Evolutionary conservation across 92 coral and sea anemone genomes (phyloP), one percentile per base, ranked within the genome.

Genomic region (Isaurus tuberculatus): DNA sequence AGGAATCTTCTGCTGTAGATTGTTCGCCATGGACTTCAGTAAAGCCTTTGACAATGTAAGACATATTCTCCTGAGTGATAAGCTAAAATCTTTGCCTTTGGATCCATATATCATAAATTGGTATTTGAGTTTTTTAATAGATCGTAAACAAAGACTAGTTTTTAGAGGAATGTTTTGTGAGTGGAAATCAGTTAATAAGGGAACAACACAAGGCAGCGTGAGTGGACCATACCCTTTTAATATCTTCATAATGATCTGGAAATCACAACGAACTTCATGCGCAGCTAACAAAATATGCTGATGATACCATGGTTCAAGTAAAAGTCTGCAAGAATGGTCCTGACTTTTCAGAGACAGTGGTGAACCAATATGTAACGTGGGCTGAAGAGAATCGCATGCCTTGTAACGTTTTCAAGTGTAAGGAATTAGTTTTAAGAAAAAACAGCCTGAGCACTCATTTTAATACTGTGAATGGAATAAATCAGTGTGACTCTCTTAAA

Each of bases 391-490:
- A 60, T 60, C 66, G 66, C 66, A 60, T 60, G 66, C 66, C 66
- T 60, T 60, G 66, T 60, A 60, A 60, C 66, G 66, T 60, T 60
- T 60, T 60, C 14, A 36, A 36, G 7, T 36, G 42, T 36, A 64
- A 64, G 16, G 70, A 64, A 64, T 64, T 64, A 64, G 70, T 64
- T 25, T 64, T 64, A 64, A 64, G 70, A 64, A 64, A 64, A 64
- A 64, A 51, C 60, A 51, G 60, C 22, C 60, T 51, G 60, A 51
- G 11, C 60, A 51, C 60, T 51, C 60, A 51, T 13, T 51, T 51
- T 51, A 51, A 51, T 51, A 51, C 17, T 51, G 60, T 51, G 3
- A 13, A 51, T 51, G 60, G 60, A 51, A 51, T 51, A 51, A 51
- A 51, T 51, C 60, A 51, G 60, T 51, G 60, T 51, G 60, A 51